Base-by-base conservation (phyloP, 2,797 vertebrate genomes). In the Allobates femoralis region DNA sequence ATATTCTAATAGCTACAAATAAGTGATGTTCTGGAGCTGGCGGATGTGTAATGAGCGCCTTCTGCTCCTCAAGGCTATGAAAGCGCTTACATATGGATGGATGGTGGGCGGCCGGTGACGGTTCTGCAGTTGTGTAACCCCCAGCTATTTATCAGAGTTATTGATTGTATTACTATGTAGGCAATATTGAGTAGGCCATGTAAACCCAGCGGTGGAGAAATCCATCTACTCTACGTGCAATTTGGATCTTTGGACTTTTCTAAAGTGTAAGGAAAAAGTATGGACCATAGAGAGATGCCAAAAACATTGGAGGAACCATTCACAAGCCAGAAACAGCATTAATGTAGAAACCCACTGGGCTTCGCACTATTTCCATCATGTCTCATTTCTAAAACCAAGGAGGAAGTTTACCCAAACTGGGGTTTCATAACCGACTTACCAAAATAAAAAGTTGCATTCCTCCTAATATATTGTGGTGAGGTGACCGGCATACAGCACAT, bases 1-100 rank as follows among this genome's bases (percentile, higher is more conserved):
- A 73, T 73, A 73, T 74, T 81, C 26, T 16, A 26, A 79, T 79
- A 3, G 23, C 3, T 64, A 32, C 15, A 55, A 34, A 69, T 71
- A 14, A 56, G 80, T 51, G 19, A 41, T 71, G 67, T 74, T 50
- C 18, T 41, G 21, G 16, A 60, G 21, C 2, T 23, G 30, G 1
- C 23, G 8, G 23, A 37, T 46, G n/a, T 41, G 34, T 74, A 83
- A 73, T 41, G 62, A 56, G 66, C 67, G 56, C 6, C 62, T 26
- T 28, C 5, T 56, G 1, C 6, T 26, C 21, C 81, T 26, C 34
- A 55, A 3, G 80, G 80, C 80, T 34, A 41, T 26, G 32, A 12
- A 30, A 23, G 16, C 41, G 11, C 23, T 18, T 15, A 23, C 5
- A 60, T 73, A 60, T 58, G 53, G 53, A 83, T 60, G 66, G 51